These are phyloP conservation scores for Acipenser transmontanus DNA, from an alignment of 2,797 vertebrate species.

Conservation along the genomic window DNA sequence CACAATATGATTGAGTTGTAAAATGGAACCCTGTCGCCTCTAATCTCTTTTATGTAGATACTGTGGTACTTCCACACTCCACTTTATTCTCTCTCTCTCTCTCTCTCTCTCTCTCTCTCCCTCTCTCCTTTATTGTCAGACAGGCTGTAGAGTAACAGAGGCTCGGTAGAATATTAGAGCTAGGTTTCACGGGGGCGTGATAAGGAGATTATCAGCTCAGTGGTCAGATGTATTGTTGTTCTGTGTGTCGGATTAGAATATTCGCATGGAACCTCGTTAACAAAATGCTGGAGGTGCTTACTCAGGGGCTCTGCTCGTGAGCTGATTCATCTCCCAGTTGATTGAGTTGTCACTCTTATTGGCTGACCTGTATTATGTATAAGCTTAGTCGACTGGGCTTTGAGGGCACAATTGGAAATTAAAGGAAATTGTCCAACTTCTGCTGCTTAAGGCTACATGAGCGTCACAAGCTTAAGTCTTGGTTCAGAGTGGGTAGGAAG, in stretches of 20 bases:
- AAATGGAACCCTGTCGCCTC: constrained; percentile 80
- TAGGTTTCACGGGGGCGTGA: constrained; percentile 64
- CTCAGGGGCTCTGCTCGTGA: constrained; percentile 25
- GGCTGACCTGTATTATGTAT: constrained; percentile 31
- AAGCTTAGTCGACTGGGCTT: constrained; percentile 21
- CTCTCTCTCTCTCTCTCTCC: constrained; percentile 10
- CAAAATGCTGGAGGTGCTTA: constrained; percentile 46
- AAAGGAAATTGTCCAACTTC: constrained; percentile 15
- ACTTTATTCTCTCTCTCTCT: constrained; percentile 55
- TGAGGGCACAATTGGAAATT: constrained; percentile 23
- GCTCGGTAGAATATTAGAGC: constrained; percentile 60
- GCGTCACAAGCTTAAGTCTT: not conserved
- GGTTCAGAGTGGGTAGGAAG: not conserved
- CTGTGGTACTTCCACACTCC: constrained; percentile 68
- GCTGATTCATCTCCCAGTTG: constrained; percentile 32
- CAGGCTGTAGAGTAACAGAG: constrained; percentile 49
- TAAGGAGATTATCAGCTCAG: constrained; percentile 63
- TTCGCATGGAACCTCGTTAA: constrained; percentile 61
- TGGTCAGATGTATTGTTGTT: constrained; percentile 60
- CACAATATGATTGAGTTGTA: constrained; percentile 90
- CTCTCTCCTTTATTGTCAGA: constrained; percentile 46
- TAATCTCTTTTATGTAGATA: constrained; percentile 97
- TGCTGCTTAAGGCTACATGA: not conserved
- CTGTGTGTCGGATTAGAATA: constrained; percentile 70
- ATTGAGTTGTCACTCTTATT: constrained; percentile 44